Evolutionary conservation across 2,888 invertebrate species (phyloP).

Genomic region (Zygothrica quintamaculata): DNA sequence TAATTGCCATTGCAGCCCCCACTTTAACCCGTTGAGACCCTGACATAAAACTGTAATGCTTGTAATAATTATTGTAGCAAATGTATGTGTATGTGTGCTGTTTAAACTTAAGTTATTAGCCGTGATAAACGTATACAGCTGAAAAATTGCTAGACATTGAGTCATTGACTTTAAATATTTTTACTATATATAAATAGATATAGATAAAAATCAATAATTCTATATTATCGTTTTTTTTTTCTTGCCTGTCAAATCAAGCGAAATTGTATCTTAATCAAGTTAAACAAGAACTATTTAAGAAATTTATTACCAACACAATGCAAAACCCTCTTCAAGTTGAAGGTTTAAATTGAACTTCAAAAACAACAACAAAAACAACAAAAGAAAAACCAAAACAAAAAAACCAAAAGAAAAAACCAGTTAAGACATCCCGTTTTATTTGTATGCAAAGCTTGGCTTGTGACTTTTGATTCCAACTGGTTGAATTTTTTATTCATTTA

Average conservation of each 20-base stretch:
- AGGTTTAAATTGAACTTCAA: not conserved
- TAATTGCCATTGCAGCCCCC: not conserved
- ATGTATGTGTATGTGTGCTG: not conserved
- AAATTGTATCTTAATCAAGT: not conserved
- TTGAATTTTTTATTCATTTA: slow-evolving; percentile 20
- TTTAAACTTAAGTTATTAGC: not conserved
- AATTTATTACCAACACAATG: slow-evolving; percentile 26
- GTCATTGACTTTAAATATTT: too few species aligned
- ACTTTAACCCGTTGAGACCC: not conserved
- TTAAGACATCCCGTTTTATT: slow-evolving; percentile 38
- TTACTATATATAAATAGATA: too few species aligned
- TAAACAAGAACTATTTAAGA: slow-evolving; percentile 9
- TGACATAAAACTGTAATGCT: slow-evolving; percentile 2
- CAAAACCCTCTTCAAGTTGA: slow-evolving; percentile 5
- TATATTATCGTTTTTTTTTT: too few species aligned
- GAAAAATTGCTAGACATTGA: not conserved
- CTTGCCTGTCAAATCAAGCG: not conserved
- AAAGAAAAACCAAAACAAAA: not conserved
- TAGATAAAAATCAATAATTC: not conserved
- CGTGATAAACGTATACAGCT: not conserved
- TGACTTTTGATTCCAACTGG: slow-evolving; percentile 48
- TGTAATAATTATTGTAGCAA: not conserved
- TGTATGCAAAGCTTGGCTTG: slow-evolving; percentile 54
- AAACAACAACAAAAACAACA: not conserved
- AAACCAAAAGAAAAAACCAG: slow-evolving; percentile 47